Base-by-base conservation (phyloP, 2,888 invertebrate species). In the Himalopsyche anomala region DNA sequence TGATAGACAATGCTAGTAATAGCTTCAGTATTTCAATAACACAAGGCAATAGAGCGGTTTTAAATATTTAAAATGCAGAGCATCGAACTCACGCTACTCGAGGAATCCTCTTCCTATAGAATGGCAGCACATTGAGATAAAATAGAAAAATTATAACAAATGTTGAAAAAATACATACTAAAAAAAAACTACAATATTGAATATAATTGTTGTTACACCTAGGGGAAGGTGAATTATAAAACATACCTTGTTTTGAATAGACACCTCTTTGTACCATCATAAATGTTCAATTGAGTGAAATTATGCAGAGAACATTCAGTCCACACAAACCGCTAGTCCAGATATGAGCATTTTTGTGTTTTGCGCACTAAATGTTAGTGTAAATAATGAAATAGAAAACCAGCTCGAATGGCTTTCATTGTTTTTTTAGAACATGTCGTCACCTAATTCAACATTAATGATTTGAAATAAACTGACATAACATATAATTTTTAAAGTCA, bases 101-200 rank as follows among this genome's bases (percentile, higher is more conserved):
- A 54, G 45, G 87, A 85, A 19, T 87, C 87, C 84, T 85, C 87
- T 87, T 87, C 87, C 87, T 87, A 85, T 40, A 55, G 42, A 74
- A 74, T 36, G 55, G 87, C 85, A 81, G 87, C 85, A 83, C 74
- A 81, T 45, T 45, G 69, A 85, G 55, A 84, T 84, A 62, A 82
- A 82, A 85, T 82, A 38, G 45, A 74, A 85, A 62, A 74, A 74
- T 74, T 19, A 15, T 36, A 28, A 36, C 74, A 74, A 74, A 74
- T 74, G 45, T 45, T 74, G 5, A 74, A 12, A 79, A 74, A 42
- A 55, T 28, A 84, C 28, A 83, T 54, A 83, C 82, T 62, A 81
- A 51, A 81, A 28, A 5, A 6, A 28, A 28, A 51, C 54, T 51
- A 51, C 54, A 42, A 51, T 12, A 0, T 3, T 74, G 15, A 74